A percentile compares a stretch with the other conserved stretches of the same genome.
Evolutionary conservation across 2,113 vertebrate species (phyloP).

Genomic region (Neogobius melanostomus): DNA sequence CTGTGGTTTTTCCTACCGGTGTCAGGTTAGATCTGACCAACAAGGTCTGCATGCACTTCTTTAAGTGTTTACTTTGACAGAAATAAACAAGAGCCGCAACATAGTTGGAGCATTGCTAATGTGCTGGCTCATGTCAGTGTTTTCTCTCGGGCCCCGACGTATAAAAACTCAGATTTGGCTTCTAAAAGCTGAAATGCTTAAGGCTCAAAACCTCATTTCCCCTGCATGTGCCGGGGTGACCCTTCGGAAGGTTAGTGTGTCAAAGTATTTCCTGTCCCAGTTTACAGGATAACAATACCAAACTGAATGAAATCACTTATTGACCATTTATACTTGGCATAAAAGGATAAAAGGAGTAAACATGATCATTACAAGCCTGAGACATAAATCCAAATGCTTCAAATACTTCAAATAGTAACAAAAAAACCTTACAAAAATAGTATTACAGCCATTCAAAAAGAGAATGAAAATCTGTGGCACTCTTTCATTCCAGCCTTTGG

Average conservation of each 20-base stretch:
- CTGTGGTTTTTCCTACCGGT: constrained; percentile 62
- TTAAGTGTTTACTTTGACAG: constrained; percentile 74
- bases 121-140: constrained; percentile 58
- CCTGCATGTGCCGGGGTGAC: constrained; percentile 45
- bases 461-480: constrained; percentile 52
- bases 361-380: constrained; percentile 63
- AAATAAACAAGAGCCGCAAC: constrained; percentile 74
- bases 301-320: constrained; percentile 36
- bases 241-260: constrained; percentile 65
- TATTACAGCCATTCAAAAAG: constrained; percentile 54
- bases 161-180: constrained; percentile 67
- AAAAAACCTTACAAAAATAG: constrained; percentile 60
- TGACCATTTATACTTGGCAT: constrained; percentile 44
- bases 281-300: constrained; percentile 42
- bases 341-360: constrained; percentile 57
- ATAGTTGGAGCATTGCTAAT: constrained; percentile 63
- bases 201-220: constrained; percentile 57
- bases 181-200: constrained; percentile 38
- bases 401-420: constrained; percentile 39
- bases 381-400: constrained; percentile 60
- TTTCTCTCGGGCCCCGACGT: constrained; percentile 53
- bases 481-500: constrained; percentile 46
- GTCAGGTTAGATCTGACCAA: constrained; percentile 64
- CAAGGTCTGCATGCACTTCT: constrained; percentile 57
- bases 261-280: constrained; percentile 58